A percentile compares a stretch with the other conserved stretches of the same genome.
phyloP scores from a whole-genome alignment of 2,888 invertebrate species.

The Plebejus melissa region DNA sequence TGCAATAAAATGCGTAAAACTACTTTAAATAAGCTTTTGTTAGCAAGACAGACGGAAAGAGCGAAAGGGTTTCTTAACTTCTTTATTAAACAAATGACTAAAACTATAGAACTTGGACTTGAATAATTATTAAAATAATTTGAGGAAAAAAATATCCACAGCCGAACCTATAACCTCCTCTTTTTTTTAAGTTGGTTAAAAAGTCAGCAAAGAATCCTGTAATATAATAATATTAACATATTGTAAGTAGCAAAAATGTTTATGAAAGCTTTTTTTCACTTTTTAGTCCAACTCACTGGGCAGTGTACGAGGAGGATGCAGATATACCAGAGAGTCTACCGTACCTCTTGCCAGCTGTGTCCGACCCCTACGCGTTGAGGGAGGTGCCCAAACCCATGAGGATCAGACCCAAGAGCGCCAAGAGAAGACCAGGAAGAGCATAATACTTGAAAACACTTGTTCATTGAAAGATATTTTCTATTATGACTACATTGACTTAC shows the following conservation, averaged over 20 bases:
- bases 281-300: slow-evolving; percentile 71
- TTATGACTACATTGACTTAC: background rate
- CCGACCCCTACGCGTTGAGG: slow-evolving; percentile 63
- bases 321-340: slow-evolving; percentile 52
- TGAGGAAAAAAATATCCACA: too few relatives aligned
- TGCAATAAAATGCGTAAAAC: background rate
- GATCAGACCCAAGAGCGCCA: slow-evolving; percentile 48
- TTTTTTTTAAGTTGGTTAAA: too few relatives aligned
- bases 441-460: background rate
- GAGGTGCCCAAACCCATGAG: slow-evolving; percentile 68
- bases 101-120: too few relatives aligned
- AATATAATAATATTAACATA: background rate
- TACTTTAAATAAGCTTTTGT: background rate
- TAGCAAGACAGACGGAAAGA: too few relatives aligned
- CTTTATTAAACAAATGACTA: too few relatives aligned
- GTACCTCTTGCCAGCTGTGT: slow-evolving; percentile 58
- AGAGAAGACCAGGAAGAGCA: slow-evolving; percentile 42
- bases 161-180: too few relatives aligned
- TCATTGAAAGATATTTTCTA: background rate
- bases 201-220: too few relatives aligned
- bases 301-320: slow-evolving; percentile 64
- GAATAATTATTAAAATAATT: too few relatives aligned
- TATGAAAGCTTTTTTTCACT: slow-evolving; percentile 32
- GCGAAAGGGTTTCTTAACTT: too few relatives aligned
- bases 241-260: background rate